Conservation (phyloP, 2,888 invertebrate species). For the Hesperia comma region DNA sequence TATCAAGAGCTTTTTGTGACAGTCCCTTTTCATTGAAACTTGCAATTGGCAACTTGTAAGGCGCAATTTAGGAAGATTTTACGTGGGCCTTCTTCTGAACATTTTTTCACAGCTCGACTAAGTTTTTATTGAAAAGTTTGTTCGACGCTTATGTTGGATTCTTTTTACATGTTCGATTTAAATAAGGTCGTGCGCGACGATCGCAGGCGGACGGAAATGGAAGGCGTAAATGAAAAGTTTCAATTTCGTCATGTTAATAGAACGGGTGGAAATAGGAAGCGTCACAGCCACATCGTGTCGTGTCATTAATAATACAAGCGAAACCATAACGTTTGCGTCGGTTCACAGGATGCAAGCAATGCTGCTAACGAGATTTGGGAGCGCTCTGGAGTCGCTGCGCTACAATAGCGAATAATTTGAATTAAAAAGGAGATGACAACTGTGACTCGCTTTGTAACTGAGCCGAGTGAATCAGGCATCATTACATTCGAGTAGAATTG, state of each 20-base stretch:
- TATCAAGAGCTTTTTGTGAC: slow-evolving; percentile 64
- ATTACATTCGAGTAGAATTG: background rate
- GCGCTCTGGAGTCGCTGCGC: slow-evolving; percentile 38
- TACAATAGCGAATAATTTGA: slow-evolving; percentile 37
- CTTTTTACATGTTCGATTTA: slow-evolving; percentile 36
- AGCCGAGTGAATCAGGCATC: slow-evolving; percentile 18
- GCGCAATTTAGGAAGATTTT: slow-evolving; percentile 65
- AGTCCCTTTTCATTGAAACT: slow-evolving; percentile 77
- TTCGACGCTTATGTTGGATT: slow-evolving; percentile 38
- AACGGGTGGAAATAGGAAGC: slow-evolving; percentile 42
- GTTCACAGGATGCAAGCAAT: slow-evolving; percentile 54
- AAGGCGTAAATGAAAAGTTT: slow-evolving; percentile 44
- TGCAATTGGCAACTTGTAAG: slow-evolving; percentile 71
- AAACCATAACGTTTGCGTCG: slow-evolving; percentile 47
- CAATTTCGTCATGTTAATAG: slow-evolving; percentile 44
- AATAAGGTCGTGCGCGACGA: slow-evolving; percentile 30
- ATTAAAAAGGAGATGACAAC: slow-evolving; percentile 35
- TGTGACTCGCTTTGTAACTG: slow-evolving; percentile 31
- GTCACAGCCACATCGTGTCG: slow-evolving; percentile 40
- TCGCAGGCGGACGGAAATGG: slow-evolving; percentile 25
- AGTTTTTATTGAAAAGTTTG: slow-evolving; percentile 49
- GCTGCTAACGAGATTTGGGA: slow-evolving; percentile 59
- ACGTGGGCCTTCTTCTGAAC: slow-evolving; percentile 53
- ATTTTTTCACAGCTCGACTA: slow-evolving; percentile 41
- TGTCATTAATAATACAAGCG: slow-evolving; percentile 56